A percentile compares a stretch with the other conserved stretches of the same genome.
These are phyloP conservation scores for Chymomyza costata DNA, from an alignment of 1,140 invertebrate genomes.

Conservation along the genomic window DNA sequence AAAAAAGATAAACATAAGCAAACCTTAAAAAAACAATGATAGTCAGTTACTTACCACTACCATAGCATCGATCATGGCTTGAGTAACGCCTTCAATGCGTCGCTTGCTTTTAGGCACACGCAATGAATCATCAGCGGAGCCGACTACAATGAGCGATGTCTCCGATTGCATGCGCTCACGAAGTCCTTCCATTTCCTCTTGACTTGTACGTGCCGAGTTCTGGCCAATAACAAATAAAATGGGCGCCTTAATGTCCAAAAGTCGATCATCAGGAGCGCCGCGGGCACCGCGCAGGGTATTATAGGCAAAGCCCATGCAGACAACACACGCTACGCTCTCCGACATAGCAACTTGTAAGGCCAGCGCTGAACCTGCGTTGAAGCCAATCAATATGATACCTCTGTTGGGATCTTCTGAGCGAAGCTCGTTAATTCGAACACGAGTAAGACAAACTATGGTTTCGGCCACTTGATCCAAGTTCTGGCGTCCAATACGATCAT, in stretches of 20 bases:
- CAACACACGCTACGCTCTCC: constrained; percentile 83
- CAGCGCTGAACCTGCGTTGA: constrained; percentile 84
- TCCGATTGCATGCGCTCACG: constrained; percentile 85
- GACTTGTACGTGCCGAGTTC: constrained; percentile 78
- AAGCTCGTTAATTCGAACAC: constrained; percentile 83
- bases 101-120: constrained; percentile 84
- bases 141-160: constrained; percentile 87
- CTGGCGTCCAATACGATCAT: constrained; percentile 51
- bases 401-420: constrained; percentile 81
- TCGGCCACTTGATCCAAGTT: constrained; percentile 76
- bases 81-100: constrained; percentile 84
- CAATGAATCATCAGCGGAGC: constrained; percentile 86
- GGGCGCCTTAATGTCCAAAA: constrained; percentile 85
- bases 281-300: constrained; percentile 84
- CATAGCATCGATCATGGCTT: constrained; percentile 87
- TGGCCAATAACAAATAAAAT: constrained; percentile 89
- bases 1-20: background rate
- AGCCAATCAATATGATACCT: constrained; percentile 86
- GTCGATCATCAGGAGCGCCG: constrained; percentile 86
- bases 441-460: constrained; percentile 82
- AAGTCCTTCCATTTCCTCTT: constrained; percentile 87
- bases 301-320: constrained; percentile 89
- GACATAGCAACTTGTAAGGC: constrained; percentile 82
- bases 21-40: background rate
- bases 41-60: constrained; percentile 78